These are phyloP conservation scores for Sipha flava DNA, from an alignment of 1,140 invertebrate species.

Conservation along the genomic window DNA sequence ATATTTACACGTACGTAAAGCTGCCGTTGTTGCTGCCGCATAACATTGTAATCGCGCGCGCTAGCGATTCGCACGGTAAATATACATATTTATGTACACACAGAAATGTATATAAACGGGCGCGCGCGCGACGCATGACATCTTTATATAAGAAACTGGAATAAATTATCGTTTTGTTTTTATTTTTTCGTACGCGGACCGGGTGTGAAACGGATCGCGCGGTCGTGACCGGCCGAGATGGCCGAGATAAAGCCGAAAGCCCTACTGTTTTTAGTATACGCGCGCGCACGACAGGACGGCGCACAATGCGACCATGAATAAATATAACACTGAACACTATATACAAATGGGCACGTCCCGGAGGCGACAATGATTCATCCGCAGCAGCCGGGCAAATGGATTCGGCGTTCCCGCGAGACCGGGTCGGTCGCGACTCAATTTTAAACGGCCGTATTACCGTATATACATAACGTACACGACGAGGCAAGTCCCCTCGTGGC, in stretches of 20 bases:
- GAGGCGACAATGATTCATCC: slow-evolving; percentile 30
- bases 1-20: too few species aligned
- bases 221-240: slow-evolving; percentile 29
- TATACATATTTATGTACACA: too few species aligned
- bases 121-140: not conserved
- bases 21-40: too few species aligned
- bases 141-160: slow-evolving; percentile 5
- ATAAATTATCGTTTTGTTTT: slow-evolving; percentile 16
- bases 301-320: not conserved
- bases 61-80: not conserved
- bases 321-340: not conserved
- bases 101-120: not conserved
- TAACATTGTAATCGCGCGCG: not conserved
- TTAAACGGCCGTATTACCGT: not conserved
- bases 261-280: not conserved
- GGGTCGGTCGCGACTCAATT: not conserved
- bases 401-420: slow-evolving; percentile 7
- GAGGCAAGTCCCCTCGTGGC: too few species aligned
- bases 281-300: not conserved
- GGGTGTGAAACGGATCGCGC: slow-evolving; percentile 26
- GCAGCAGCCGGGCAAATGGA: not conserved
- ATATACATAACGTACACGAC: too few species aligned
- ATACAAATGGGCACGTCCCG: slow-evolving; percentile 24
- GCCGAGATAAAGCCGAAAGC: not conserved
- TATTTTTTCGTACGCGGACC: not conserved